Conservation (phyloP, 92 coral and sea anemone species). For the Palythoa grandiflora region DNA sequence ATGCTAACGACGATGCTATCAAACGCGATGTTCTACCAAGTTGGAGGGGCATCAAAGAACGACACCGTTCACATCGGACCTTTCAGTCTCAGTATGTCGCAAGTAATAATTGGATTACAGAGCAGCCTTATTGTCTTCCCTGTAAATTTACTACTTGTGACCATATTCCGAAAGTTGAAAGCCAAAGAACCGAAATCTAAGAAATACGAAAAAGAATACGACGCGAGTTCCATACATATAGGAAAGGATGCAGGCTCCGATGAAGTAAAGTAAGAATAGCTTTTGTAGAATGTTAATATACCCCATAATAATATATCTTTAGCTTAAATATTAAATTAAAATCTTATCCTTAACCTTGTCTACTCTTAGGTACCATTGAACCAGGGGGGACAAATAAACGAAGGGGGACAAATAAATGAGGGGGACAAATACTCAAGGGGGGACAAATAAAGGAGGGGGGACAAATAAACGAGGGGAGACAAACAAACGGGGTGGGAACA, state of each 20-base stretch:
- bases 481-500: no score
- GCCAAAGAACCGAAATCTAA: constrained; percentile 72
- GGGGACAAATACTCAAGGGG: no score
- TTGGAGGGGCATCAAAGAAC: constrained; percentile 65
- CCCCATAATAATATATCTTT: not conserved
- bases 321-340: no score
- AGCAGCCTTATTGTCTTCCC: constrained; percentile 91
- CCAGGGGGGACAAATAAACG: no score
- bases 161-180: constrained; percentile 87
- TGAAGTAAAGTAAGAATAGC: not conserved
- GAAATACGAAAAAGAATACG: constrained; percentile 61
- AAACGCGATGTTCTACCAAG: constrained; percentile 91
- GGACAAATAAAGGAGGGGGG: no score
- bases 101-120: constrained; percentile 81
- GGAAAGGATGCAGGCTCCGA: not conserved
- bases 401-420: no score
- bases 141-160: constrained; percentile 82
- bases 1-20: constrained; percentile 85
- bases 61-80: constrained; percentile 81
- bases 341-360: no score
- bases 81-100: constrained; percentile 74
- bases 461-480: no score
- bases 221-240: not conserved
- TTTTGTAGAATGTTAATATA: not conserved
- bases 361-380: no score